Evolutionary conservation across 2,113 vertebrate genomes (phyloP).

Genomic region (Nansenia antarctica): DNA sequence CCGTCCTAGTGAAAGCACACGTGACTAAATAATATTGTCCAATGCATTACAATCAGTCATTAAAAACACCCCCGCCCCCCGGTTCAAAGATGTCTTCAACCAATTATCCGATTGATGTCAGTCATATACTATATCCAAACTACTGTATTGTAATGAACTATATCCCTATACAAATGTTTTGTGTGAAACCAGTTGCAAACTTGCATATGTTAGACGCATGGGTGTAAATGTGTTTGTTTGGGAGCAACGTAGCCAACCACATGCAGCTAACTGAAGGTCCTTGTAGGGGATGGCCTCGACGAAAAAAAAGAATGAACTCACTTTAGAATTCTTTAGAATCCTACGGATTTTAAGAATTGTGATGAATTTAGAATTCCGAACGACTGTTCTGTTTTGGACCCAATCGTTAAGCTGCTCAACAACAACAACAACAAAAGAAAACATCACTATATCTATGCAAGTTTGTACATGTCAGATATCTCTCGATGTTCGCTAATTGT

Average conservation of each 20-base stretch:
- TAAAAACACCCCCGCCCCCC: slow-evolving; percentile 49
- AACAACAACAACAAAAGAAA: too few relatives aligned
- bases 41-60: slow-evolving; percentile 16
- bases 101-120: slow-evolving; percentile 53
- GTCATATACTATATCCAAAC: slow-evolving; percentile 39
- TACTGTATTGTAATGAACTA: not conserved
- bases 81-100: slow-evolving; percentile 69
- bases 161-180: slow-evolving; percentile 24
- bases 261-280: slow-evolving; percentile 44
- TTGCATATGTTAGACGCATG: slow-evolving; percentile 61
- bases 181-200: slow-evolving; percentile 52
- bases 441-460: slow-evolving; percentile 75
- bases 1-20: slow-evolving; percentile 59
- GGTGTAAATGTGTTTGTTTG: slow-evolving; percentile 46
- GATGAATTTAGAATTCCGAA: too few relatives aligned
- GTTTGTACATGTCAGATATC: slow-evolving; percentile 60
- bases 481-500: too few relatives aligned
- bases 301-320: too few relatives aligned
- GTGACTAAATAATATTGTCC: slow-evolving; percentile 24
- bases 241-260: slow-evolving; percentile 31
- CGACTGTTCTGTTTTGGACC: slow-evolving; percentile 50
- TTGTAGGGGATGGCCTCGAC: too few relatives aligned
- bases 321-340: too few relatives aligned
- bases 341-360: slow-evolving; percentile 40
- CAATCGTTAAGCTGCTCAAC: slow-evolving; percentile 52